Evolutionary conservation across 2,797 vertebrate genomes (phyloP).

Genomic region (Triplophysa bombifrons): DNA sequence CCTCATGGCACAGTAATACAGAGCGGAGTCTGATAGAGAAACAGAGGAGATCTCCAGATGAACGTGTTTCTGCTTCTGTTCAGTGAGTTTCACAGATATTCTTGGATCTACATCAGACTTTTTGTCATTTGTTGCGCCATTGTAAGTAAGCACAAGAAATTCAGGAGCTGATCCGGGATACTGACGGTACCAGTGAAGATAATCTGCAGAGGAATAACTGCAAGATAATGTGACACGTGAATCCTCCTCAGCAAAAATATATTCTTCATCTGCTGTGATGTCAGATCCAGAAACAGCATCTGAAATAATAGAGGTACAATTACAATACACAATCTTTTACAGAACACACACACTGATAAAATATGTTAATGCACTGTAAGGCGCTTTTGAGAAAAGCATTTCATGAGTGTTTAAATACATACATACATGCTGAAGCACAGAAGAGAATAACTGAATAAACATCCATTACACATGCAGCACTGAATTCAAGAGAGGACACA

Average conservation of each 20-base stretch:
- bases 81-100: conserved; percentile 36
- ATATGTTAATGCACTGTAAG: too few species aligned
- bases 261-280: neutral
- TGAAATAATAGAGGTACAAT: neutral
- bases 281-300: neutral
- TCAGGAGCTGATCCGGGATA: neutral
- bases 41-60: neutral
- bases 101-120: conserved; percentile 43
- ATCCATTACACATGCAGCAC: conserved; percentile 17
- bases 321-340: neutral
- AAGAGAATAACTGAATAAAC: neutral
- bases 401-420: neutral
- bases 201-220: neutral
- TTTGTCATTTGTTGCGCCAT: neutral
- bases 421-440: neutral
- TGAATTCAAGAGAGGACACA: neutral
- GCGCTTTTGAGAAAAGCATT: too few species aligned
- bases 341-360: too few species aligned
- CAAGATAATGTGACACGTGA: neutral
- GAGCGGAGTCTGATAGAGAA: neutral
- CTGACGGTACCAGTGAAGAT: conserved; percentile 53
- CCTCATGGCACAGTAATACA: conserved; percentile 26
- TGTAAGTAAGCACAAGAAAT: neutral
- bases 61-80: neutral
- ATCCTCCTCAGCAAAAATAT: neutral